These are phyloP conservation scores for Thalassoma bifasciatum DNA, from an alignment of 2,113 vertebrate species.

Conservation along the genomic window DNA sequence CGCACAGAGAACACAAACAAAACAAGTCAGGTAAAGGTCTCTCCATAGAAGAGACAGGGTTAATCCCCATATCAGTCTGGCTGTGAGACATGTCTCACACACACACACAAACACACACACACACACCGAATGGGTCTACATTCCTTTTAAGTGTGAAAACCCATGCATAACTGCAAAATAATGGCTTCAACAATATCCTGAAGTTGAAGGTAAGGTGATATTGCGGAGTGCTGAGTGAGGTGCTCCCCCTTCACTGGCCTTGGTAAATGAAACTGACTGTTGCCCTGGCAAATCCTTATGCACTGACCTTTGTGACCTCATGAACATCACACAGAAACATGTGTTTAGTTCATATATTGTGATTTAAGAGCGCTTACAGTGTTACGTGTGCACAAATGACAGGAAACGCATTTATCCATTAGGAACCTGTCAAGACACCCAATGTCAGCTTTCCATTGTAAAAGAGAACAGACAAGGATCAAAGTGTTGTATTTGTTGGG, in stretches of 20 bases:
- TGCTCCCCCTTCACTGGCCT: constrained; percentile 20
- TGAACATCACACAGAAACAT: constrained; percentile 24
- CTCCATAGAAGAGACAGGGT: constrained; percentile 27
- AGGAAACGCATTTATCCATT: too few species aligned
- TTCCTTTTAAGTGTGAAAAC: constrained; percentile 33
- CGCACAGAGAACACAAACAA: constrained; percentile 51
- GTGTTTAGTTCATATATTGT: constrained; percentile 6
- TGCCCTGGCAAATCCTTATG: constrained; percentile 57
- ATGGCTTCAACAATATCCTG: constrained; percentile 42
- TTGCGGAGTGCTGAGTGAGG: constrained; percentile 27
- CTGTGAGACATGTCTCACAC: constrained; percentile 8
- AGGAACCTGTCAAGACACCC: too few species aligned
- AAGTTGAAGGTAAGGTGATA: constrained; percentile 70
- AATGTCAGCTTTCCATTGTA: too few species aligned
- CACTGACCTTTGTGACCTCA: constrained; percentile 65
- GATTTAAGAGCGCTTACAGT: too few species aligned
- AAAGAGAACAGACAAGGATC: too few species aligned
- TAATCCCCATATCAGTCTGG: constrained; percentile 31
- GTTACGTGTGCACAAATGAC: too few species aligned
- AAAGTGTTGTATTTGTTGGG: too few species aligned
- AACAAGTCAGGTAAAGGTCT: constrained; percentile 44
- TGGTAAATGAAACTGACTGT: constrained; percentile 53
- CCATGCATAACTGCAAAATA: constrained; percentile 15
- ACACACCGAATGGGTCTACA: constrained; percentile 4
- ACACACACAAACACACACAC: not conserved